Evolutionary conservation across 2,797 vertebrate species (phyloP), one percentile per base, ranked within the genome.

Genomic region (Mionectes olivaceus): DNA sequence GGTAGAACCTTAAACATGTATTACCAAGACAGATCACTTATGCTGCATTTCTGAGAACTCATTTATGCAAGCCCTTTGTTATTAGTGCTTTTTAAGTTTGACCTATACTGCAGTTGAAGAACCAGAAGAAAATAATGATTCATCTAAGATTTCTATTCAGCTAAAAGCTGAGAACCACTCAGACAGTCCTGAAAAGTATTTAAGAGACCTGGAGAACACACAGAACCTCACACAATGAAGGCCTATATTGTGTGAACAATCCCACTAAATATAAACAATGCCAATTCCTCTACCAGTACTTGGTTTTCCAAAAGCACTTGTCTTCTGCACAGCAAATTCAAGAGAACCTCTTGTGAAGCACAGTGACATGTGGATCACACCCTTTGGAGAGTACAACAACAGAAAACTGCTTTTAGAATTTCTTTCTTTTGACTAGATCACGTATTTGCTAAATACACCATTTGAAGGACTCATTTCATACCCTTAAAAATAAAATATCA

Each of bases 221-320:
- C 7, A 73, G 55, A 69, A 35, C 24, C 6, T 71, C 10, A 1
- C 0, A 0, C 19, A 69, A 67, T 1, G 1, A 35, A 5, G 13
- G 10, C 21, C 47, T 55, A 81, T 71, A 86, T 68, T 2, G 3
- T 19, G 68, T 5, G 5, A 83, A 32, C 32, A 39, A 49, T 43
- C 37, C 30, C 3, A 2, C 17, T 52, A 70, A 65, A 90, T 32
- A 75, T 16, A 59, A 82, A 49, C 2, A 9, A 53, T 19, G 11
- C 13, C 41, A 33, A 35, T 28, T 82, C 63, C 56, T 56, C 74
- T 55, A 75, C 37, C 52, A 28, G 16, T 55, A 32, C 13, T n/a
- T n/a, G n/a, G 67, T 33, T 82, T 33, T 78, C 46, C 80, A 32
- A 18, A 46, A 75, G 33, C 0, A 0, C 33, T 87, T 25, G 23